A percentile compares a stretch with the other conserved stretches of the same genome.
Evolutionary conservation across 2,797 vertebrate genomes (phyloP).

Genomic region (Rousettus madagascariensis): DNA sequence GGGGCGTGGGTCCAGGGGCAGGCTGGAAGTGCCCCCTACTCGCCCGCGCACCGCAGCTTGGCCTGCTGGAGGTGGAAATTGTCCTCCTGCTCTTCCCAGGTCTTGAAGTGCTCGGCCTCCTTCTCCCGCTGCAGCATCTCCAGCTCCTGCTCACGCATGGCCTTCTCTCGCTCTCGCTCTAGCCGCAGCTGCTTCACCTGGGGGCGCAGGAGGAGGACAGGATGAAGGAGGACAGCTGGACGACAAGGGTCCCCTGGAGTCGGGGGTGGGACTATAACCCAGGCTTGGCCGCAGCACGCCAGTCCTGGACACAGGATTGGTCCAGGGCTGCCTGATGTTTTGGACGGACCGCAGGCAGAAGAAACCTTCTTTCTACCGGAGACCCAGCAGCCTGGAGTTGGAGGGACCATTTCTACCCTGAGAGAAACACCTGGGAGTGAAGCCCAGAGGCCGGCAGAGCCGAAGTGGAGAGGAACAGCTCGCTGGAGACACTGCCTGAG

Average conservation of each 20-base stretch:
- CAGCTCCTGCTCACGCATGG: slow-evolving; percentile 96
- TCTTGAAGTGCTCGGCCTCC: slow-evolving; percentile 98
- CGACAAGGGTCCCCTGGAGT: accelerated
- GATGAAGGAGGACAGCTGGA: accelerated
- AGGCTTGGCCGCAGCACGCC: not conserved
- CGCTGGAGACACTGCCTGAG: not conserved
- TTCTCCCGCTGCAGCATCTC: slow-evolving; percentile 99
- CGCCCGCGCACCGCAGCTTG: slow-evolving; percentile 90
- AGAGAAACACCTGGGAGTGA: not conserved
- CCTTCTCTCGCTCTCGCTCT: slow-evolving; percentile 97
- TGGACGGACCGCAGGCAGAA: not conserved
- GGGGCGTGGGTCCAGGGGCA: accelerated
- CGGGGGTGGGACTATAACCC: accelerated
- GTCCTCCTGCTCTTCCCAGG: slow-evolving; percentile 99
- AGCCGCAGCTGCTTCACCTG: slow-evolving; percentile 98
- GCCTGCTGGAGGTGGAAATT: slow-evolving; percentile 98
- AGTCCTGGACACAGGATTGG: not conserved
- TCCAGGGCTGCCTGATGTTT: not conserved
- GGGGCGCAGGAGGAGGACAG: accelerated
- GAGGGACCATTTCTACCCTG: not conserved
- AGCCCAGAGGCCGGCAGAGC: not conserved
- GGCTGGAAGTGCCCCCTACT: not conserved
- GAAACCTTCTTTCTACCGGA: not conserved
- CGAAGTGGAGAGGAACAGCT: not conserved
- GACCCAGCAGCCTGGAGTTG: not conserved